A percentile compares a stretch with the other conserved stretches of the same genome.
Evolutionary conservation across 2,888 invertebrate genomes (phyloP).

Genomic region (Scrobipalpa costella): DNA sequence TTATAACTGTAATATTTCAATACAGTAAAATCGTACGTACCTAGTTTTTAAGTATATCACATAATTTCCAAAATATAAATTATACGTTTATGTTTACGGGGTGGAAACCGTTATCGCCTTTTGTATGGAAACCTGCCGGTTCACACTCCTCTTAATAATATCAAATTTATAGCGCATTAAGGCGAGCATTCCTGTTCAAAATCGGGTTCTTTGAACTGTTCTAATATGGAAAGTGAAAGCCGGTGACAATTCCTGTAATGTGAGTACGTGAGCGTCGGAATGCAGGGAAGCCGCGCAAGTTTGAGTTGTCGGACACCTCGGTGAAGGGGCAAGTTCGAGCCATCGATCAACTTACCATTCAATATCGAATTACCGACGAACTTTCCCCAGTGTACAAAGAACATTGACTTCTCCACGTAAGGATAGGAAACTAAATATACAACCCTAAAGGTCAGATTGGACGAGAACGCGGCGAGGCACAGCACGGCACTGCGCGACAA

Average conservation of each 20-base stretch:
- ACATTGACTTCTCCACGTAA: conserved; percentile 7
- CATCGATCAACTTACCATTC: conserved; percentile 23
- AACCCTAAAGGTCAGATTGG: not conserved
- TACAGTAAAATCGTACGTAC: too few relatives aligned
- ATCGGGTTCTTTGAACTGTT: conserved; percentile 59
- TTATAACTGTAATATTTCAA: too few relatives aligned
- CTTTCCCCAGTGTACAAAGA: conserved; percentile 12
- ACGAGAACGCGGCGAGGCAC: not conserved
- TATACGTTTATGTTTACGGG: too few relatives aligned
- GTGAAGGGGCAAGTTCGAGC: conserved; percentile 22
- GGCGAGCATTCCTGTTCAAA: conserved; percentile 45
- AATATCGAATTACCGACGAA: conserved; percentile 12
- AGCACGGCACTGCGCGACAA: too few relatives aligned
- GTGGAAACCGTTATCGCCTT: too few relatives aligned
- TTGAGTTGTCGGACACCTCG: conserved; percentile 7
- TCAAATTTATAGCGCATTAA: conserved; percentile 68
- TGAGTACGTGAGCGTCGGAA: conserved; percentile 55
- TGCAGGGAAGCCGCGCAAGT: conserved; percentile 51
- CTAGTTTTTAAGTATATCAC: too few relatives aligned
- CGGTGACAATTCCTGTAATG: conserved; percentile 58
- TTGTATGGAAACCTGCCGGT: too few relatives aligned
- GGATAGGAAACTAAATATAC: not conserved
- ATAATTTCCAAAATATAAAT: too few relatives aligned
- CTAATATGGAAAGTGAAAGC: conserved; percentile 68
- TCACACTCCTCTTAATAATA: too few relatives aligned